Evolutionary conservation across 92 coral and sea anemone species (phyloP).

Genomic region (Epizoanthus illoricatus): DNA sequence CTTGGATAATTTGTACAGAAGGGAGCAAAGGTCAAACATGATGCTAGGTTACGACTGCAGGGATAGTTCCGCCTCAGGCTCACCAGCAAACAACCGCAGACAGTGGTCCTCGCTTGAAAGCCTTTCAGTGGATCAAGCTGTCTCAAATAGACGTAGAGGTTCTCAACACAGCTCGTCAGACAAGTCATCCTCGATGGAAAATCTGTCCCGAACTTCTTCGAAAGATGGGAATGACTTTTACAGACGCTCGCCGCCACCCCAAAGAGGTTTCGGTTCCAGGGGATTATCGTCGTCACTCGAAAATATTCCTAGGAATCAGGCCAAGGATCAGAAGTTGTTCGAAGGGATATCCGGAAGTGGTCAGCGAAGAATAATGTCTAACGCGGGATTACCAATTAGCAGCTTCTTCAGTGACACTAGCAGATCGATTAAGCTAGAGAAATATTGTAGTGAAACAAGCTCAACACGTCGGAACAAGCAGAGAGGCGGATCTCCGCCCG

Average conservation of each 20-base stretch:
- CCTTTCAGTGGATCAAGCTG: neutral
- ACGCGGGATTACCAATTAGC: slow-evolving; percentile 17
- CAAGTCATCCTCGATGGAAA: slow-evolving; percentile 49
- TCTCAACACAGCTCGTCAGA: neutral
- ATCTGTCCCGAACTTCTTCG: slow-evolving; percentile 25
- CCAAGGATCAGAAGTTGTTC: neutral
- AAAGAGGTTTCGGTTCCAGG: neutral
- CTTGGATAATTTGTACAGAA: slow-evolving; percentile 22
- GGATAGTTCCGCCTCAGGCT: neutral
- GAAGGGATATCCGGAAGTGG: neutral
- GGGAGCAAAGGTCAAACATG: neutral
- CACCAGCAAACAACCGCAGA: neutral
- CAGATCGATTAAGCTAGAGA: neutral
- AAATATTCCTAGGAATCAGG: slow-evolving; percentile 17
- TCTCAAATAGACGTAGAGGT: neutral
- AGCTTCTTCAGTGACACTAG: slow-evolving; percentile 22
- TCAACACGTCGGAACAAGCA: neutral
- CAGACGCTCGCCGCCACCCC: neutral
- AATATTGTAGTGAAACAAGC: neutral
- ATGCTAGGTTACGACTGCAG: neutral
- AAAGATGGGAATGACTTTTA: neutral
- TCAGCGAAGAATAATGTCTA: neutral
- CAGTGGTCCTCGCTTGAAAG: slow-evolving; percentile 30
- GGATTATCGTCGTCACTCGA: slow-evolving; percentile 19
- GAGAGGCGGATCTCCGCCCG: slow-evolving; percentile 5